Conservation (phyloP, 2,888 invertebrate genomes). For the Panopea generosa region DNA sequence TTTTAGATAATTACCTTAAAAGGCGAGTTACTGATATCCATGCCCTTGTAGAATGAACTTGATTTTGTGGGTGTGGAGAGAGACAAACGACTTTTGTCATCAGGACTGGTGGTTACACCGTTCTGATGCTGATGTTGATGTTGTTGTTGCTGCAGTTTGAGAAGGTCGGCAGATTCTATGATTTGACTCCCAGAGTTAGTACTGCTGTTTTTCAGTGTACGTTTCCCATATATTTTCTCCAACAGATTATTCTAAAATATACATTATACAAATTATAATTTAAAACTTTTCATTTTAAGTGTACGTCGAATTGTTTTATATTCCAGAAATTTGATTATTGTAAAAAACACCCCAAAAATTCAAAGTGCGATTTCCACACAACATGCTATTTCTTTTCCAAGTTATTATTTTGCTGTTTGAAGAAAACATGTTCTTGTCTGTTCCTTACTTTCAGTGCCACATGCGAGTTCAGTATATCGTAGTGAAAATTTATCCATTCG, state of each 20-base stretch:
- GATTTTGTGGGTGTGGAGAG: conserved; percentile 27
- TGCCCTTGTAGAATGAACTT: conserved; percentile 42
- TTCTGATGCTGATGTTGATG: conserved; percentile 42
- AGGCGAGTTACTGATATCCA: conserved; percentile 68
- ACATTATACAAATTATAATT: no score
- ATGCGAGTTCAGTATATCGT: no score
- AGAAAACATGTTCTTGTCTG: no score
- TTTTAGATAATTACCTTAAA: conserved; percentile 81
- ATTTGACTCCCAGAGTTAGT: conserved; percentile 82
- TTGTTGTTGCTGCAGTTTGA: conserved; percentile 86
- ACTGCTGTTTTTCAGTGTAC: conserved; percentile 84
- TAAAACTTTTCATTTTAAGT: no score
- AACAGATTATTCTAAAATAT: conserved; percentile 90
- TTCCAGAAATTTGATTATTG: no score
- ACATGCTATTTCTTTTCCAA: no score
- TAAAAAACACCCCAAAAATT: no score
- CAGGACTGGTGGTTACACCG: conserved; percentile 11
- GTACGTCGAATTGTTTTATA: no score
- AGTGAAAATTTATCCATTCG: no score
- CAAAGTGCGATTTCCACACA: no score
- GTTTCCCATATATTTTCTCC: conserved; percentile 95
- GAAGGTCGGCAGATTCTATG: conserved; percentile 89
- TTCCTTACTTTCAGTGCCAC: no score
- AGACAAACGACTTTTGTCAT: conserved; percentile 23
- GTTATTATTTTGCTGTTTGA: no score